A percentile compares a stretch with the other conserved stretches of the same genome.
phyloP scores from a whole-genome alignment of 2,888 invertebrate genomes.

The Danaus chrysippus region DNA sequence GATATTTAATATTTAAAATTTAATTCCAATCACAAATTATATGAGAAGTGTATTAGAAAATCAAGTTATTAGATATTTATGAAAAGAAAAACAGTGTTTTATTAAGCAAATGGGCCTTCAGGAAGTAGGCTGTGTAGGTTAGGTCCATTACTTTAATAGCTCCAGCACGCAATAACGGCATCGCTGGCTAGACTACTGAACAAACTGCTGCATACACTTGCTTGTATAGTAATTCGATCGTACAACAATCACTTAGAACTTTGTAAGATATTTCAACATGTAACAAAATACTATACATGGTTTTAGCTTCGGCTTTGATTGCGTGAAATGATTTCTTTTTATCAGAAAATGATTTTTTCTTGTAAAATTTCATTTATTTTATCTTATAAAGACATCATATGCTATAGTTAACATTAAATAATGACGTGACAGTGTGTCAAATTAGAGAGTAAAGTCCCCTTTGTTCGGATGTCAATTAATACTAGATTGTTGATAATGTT shows the following conservation, averaged over 20 bases:
- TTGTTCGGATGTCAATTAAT: slow-evolving; percentile 1
- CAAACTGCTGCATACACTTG: slow-evolving; percentile 11
- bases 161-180: slow-evolving; percentile 10
- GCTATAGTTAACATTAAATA: not conserved
- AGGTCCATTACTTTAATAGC: slow-evolving; percentile 27
- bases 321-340: too few relatives aligned
- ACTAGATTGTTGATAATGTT: not conserved
- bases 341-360: too few relatives aligned
- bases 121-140: slow-evolving; percentile 12
- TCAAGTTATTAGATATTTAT: not conserved
- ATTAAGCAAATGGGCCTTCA: slow-evolving; percentile 5
- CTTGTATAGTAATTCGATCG: slow-evolving; percentile 16
- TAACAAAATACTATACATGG: not conserved
- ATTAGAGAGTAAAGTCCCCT: not conserved
- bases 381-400: not conserved
- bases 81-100: not conserved
- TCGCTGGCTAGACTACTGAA: slow-evolving; percentile 13
- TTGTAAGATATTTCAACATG: not conserved
- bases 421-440: not conserved
- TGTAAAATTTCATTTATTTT: not conserved
- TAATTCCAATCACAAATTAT: too few relatives aligned
- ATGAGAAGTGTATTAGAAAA: not conserved
- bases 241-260: slow-evolving; percentile 13
- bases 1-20: too few relatives aligned
- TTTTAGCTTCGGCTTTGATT: too few relatives aligned